These are phyloP conservation scores for Falco rusticolus DNA, from an alignment of 2,797 vertebrate species.

Conservation along the genomic window DNA sequence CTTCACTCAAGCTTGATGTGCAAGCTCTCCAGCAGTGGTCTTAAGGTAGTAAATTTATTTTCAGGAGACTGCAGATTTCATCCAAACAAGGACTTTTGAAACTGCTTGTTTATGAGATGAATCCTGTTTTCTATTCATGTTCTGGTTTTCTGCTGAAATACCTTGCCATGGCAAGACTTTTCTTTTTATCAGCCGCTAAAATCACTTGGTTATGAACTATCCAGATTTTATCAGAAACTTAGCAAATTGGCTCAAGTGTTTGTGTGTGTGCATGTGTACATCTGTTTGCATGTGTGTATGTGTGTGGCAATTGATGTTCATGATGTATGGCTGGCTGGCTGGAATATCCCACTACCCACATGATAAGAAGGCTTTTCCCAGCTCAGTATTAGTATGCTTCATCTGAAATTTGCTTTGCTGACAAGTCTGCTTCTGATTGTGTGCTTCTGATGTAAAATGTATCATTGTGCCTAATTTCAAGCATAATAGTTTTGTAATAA, in stretches of 20 bases:
- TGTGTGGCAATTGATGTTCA: constrained; percentile 69
- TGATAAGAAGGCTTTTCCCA: constrained; percentile 68
- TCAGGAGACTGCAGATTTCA: background rate
- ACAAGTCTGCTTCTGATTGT: constrained; percentile 13
- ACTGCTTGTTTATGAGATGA: constrained; percentile 44
- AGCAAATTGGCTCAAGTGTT: constrained; percentile 69
- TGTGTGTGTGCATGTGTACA: constrained; percentile 36
- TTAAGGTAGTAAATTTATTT: background rate
- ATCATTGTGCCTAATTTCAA: constrained; percentile 5
- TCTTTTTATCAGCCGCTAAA: constrained; percentile 71
- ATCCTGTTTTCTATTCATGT: constrained; percentile 58
- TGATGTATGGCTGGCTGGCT: constrained; percentile 70
- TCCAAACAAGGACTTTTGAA: constrained; percentile 64
- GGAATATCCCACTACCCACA: constrained; percentile 75
- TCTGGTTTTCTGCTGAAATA: constrained; percentile 67
- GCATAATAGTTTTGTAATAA: background rate
- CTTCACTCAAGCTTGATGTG: background rate
- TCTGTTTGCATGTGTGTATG: constrained; percentile 39
- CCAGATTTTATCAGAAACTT: constrained; percentile 74
- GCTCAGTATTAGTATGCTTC: constrained; percentile 36
- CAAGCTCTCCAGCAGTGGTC: background rate
- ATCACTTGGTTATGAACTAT: constrained; percentile 71
- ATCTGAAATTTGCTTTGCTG: constrained; percentile 47
- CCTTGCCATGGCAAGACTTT: constrained; percentile 64
- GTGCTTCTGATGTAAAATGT: background rate